Conservation (phyloP, 1,140 invertebrate genomes). For the Zaprionus gabonicus region DNA sequence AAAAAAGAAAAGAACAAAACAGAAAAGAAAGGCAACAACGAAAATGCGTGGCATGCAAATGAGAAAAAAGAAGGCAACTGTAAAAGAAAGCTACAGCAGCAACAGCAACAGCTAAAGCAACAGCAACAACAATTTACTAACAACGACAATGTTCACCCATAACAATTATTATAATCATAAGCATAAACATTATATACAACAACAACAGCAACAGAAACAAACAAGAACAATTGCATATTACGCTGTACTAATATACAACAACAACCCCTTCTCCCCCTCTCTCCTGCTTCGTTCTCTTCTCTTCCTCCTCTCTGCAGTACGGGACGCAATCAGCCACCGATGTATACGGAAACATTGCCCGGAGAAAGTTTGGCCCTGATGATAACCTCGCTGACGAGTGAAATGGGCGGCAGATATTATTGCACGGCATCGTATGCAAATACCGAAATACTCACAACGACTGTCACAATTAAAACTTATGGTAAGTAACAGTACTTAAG, state of each 20-base stretch:
- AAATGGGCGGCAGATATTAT: conserved; percentile 92
- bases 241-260: conserved; percentile 59
- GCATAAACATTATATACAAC: conserved; percentile 62
- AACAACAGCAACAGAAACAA: conserved; percentile 46
- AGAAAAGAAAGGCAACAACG: conserved; percentile 24
- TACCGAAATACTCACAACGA: conserved; percentile 87
- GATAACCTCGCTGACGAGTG: conserved; percentile 90
- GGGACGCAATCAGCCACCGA: conserved; percentile 85
- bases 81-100: conserved; percentile 21
- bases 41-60: conserved; percentile 55
- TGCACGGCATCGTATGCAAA: conserved; percentile 92
- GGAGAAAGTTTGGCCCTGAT: conserved; percentile 89
- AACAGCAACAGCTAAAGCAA: conserved; percentile 17
- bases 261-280: conserved; percentile 18
- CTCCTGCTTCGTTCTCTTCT: neutral
- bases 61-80: conserved; percentile 24
- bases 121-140: conserved; percentile 59
- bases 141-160: conserved; percentile 52
- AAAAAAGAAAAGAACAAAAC: conserved; percentile 27
- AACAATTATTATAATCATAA: conserved; percentile 75
- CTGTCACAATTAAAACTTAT: conserved; percentile 90
- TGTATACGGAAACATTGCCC: conserved; percentile 88
- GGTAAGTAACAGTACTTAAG: conserved; percentile 85
- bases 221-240: conserved; percentile 56
- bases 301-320: conserved; percentile 45